These are phyloP conservation scores for Leucosticte australis DNA, from an alignment of 2,113 vertebrate genomes.

Conservation along the genomic window DNA sequence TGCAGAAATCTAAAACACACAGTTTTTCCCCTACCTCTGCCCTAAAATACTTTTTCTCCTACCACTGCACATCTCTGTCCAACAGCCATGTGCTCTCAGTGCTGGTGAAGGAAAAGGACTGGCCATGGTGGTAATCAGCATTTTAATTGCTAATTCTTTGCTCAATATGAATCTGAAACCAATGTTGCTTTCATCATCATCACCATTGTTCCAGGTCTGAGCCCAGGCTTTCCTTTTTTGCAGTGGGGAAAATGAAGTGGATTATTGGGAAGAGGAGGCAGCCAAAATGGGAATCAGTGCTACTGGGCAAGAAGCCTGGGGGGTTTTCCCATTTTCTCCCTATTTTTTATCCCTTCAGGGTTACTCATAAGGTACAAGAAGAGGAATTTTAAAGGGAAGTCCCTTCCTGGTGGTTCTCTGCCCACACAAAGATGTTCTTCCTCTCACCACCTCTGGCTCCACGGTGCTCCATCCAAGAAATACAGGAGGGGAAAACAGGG, in stretches of 20 bases:
- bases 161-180: background rate
- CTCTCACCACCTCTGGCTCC: background rate
- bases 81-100: rapidly evolving
- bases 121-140: rapidly evolving
- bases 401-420: background rate
- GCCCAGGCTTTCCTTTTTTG: background rate
- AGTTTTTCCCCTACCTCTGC: background rate
- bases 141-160: background rate
- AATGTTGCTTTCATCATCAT: background rate
- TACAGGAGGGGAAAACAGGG: background rate
- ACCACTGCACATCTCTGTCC: background rate
- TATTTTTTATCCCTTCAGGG: background rate
- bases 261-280: background rate
- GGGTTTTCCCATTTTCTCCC: background rate
- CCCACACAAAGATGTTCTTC: background rate
- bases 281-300: background rate
- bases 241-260: background rate
- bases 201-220: background rate
- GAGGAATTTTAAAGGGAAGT: background rate
- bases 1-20: background rate
- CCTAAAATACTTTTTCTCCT: background rate
- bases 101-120: background rate
- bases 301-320: background rate
- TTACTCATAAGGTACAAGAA: background rate
- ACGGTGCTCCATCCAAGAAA: background rate